Evolutionary conservation across 2,113 vertebrate genomes (phyloP).

Genomic region (Hippocampus zosterae): DNA sequence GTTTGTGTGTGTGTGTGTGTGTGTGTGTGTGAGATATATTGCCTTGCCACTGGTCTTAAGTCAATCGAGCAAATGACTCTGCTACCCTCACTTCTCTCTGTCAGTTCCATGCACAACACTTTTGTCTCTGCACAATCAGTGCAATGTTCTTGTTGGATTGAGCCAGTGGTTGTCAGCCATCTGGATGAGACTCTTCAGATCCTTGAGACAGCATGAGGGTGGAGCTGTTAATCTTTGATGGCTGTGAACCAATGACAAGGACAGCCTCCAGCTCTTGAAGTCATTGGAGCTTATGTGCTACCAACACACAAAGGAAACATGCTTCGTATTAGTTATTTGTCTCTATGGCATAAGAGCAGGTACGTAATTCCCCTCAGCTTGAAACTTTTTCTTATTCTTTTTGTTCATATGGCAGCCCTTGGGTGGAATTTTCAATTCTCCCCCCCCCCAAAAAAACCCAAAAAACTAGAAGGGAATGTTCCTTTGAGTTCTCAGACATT

Average conservation of each 20-base stretch:
- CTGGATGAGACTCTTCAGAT: conserved; percentile 14
- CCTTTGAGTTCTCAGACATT: not conserved
- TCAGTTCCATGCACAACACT: conserved; percentile 36
- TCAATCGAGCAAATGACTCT: conserved; percentile 60
- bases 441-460: too few relatives aligned
- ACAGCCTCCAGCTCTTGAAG: conserved; percentile 53
- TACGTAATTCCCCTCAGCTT: conserved; percentile 26
- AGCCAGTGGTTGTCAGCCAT: conserved; percentile 48
- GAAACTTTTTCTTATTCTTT: conserved; percentile 8
- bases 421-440: too few relatives aligned
- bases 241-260: conserved; percentile 40
- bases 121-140: conserved; percentile 50
- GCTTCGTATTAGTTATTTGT: conserved; percentile 31
- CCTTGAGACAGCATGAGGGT: conserved; percentile 34
- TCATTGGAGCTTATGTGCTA: conserved; percentile 51
- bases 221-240: conserved; percentile 37
- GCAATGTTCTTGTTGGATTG: conserved; percentile 51
- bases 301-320: conserved; percentile 49
- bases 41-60: conserved; percentile 54
- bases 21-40: conserved; percentile 57
- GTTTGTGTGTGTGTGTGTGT: conserved; percentile 21
- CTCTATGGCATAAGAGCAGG: conserved; percentile 9
- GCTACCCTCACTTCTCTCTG: conserved; percentile 33
- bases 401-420: not conserved
- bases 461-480: too few relatives aligned